Evolutionary conservation across 2,113 vertebrate species (phyloP).

Genomic region (Alethe diademata): DNA sequence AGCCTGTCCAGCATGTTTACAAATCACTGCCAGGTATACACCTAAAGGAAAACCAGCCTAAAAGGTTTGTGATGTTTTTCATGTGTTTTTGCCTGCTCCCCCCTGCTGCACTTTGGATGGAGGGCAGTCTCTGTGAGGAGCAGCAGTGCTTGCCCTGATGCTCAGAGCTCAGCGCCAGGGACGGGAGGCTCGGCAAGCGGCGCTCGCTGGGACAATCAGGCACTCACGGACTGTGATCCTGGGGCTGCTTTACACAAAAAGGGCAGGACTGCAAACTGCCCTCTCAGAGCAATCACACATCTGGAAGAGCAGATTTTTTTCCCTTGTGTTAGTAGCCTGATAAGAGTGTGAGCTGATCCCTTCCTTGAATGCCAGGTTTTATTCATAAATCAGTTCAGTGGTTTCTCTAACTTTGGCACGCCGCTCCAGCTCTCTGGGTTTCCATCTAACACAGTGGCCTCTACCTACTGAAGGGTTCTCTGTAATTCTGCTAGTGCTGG

Average conservation of each 20-base stretch:
- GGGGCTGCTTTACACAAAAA: not conserved
- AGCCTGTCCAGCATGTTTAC: not conserved
- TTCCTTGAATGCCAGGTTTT: not conserved
- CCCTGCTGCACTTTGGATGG: fast-evolving
- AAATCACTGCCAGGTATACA: not conserved
- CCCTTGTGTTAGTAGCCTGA: not conserved
- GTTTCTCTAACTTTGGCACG: not conserved
- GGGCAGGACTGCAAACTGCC: not conserved
- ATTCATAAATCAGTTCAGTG: not conserved
- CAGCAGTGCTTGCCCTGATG: fast-evolving
- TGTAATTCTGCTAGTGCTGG: not conserved
- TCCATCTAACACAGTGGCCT: not conserved
- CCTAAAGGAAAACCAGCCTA: not conserved
- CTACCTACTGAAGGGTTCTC: not conserved
- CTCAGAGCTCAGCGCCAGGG: fast-evolving
- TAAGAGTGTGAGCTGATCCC: not conserved
- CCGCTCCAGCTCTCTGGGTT: not conserved
- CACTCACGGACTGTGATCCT: fast-evolving
- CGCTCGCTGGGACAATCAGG: fast-evolving
- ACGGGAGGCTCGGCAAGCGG: fast-evolving
- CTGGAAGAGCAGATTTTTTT: not conserved
- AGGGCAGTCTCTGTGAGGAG: not conserved
- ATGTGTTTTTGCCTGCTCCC: fast-evolving
- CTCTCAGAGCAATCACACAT: fast-evolving
- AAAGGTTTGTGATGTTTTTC: fast-evolving